These are phyloP conservation scores for Glyphotaelius pellucidus DNA, from an alignment of 2,888 invertebrate species.

Conservation along the genomic window DNA sequence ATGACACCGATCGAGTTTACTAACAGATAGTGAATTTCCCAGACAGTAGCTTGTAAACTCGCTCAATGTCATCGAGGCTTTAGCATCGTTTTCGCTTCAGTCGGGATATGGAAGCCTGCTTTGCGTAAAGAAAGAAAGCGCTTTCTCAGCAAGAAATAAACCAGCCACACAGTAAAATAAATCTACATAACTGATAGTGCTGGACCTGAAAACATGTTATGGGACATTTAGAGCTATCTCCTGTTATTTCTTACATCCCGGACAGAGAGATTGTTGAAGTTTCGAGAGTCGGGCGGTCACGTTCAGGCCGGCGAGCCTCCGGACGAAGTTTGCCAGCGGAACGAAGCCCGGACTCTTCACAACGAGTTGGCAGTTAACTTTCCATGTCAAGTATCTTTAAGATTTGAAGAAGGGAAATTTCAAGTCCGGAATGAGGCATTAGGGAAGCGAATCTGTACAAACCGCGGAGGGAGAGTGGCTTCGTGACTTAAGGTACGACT, in stretches of 20 bases:
- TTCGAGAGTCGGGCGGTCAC: constrained; percentile 17
- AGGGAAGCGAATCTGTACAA: background rate
- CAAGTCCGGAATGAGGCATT: background rate
- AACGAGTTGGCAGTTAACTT: constrained; percentile 41
- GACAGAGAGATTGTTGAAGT: background rate
- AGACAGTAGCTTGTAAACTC: too few relatives aligned
- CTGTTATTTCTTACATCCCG: background rate
- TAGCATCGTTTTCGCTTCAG: constrained; percentile 14
- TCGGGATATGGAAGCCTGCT: background rate
- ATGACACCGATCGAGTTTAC: too few relatives aligned
- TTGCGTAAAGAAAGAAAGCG: background rate
- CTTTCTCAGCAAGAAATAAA: background rate
- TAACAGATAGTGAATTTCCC: too few relatives aligned
- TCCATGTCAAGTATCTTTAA: constrained; percentile 11
- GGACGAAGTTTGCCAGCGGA: background rate
- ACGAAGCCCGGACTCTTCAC: constrained; percentile 2
- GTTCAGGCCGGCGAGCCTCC: background rate
- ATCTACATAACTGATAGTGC: background rate
- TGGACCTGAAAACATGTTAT: background rate
- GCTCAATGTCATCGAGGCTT: too few relatives aligned
- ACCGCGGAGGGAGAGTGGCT: background rate
- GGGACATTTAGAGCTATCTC: background rate
- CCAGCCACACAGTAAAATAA: background rate
- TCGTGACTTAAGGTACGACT: background rate
- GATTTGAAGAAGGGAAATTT: constrained; percentile 25